These are phyloP conservation scores for Chloroceryle aenea DNA, from an alignment of 2,113 vertebrate genomes.

Conservation along the genomic window DNA sequence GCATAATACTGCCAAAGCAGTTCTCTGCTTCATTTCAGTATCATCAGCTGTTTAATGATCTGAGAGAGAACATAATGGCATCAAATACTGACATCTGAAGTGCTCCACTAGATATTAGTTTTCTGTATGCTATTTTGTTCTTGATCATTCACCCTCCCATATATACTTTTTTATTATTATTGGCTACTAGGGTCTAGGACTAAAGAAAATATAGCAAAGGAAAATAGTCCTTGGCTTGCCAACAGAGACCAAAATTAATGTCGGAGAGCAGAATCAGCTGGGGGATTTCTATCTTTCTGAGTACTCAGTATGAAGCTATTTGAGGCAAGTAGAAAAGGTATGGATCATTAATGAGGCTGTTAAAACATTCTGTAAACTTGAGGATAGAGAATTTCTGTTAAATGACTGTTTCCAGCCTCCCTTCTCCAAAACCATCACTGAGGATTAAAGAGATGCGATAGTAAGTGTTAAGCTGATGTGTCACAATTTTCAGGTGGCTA, in stretches of 20 bases:
- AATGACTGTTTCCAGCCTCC: not conserved
- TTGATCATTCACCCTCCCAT: not conserved
- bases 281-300: not conserved
- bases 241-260: not conserved
- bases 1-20: slow-evolving; percentile 28
- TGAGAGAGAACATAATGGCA: slow-evolving; percentile 53
- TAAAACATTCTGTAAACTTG: not conserved
- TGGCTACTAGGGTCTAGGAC: not conserved
- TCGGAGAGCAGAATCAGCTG: not conserved
- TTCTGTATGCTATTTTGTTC: slow-evolving; percentile 34
- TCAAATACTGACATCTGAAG: slow-evolving; percentile 60
- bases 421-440: not conserved
- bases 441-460: not conserved
- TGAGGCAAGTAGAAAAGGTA: not conserved
- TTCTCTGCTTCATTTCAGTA: slow-evolving; percentile 36
- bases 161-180: slow-evolving; percentile 7
- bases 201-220: slow-evolving; percentile 12
- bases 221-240: not conserved
- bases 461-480: not conserved
- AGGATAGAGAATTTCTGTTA: not conserved
- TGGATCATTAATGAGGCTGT: not conserved
- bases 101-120: slow-evolving; percentile 46
- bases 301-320: not conserved
- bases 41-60: slow-evolving; percentile 65
- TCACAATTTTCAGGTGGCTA: not conserved